Conservation (phyloP, 1,140 invertebrate species). For the Orchestia grillus region DNA sequence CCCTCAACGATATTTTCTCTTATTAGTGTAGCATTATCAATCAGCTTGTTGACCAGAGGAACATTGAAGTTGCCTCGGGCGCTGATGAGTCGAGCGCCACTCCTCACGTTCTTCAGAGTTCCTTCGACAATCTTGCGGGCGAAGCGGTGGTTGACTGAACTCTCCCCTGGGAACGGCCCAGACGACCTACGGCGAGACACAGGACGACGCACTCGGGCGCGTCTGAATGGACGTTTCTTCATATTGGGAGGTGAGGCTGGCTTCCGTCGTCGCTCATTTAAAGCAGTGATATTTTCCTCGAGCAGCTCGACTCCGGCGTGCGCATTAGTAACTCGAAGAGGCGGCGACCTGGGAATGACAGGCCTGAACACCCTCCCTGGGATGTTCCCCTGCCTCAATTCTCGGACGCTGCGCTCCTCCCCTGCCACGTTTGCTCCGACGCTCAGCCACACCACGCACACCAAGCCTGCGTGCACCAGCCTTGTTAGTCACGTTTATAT, state of each 20-base stretch:
- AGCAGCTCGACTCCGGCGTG: constrained; percentile 1
- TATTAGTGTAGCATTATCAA: constrained; percentile 56
- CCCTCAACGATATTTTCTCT: constrained; percentile 54
- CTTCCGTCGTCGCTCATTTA: background rate
- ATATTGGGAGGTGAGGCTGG: background rate
- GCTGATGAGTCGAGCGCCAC: constrained; percentile 25
- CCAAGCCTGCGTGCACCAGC: background rate
- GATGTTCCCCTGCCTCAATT: background rate
- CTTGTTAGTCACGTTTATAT: background rate
- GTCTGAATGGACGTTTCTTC: background rate
- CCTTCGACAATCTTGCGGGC: constrained; percentile 34
- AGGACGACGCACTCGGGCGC: background rate
- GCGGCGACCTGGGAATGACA: background rate
- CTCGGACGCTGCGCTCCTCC: background rate
- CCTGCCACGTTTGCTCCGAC: background rate
- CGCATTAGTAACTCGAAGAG: constrained; percentile 15
- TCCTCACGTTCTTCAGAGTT: constrained; percentile 4
- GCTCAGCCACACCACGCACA: background rate
- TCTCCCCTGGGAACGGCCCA: background rate
- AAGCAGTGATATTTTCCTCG: background rate
- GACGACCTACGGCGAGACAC: background rate
- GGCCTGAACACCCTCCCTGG: background rate
- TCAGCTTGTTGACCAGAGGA: constrained; percentile 35
- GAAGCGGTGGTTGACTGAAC: constrained; percentile 34
- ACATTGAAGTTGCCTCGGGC: constrained; percentile 50